Evolutionary conservation across 2,888 invertebrate genomes (phyloP).

Genomic region (Brachynemurus nebulosus): DNA sequence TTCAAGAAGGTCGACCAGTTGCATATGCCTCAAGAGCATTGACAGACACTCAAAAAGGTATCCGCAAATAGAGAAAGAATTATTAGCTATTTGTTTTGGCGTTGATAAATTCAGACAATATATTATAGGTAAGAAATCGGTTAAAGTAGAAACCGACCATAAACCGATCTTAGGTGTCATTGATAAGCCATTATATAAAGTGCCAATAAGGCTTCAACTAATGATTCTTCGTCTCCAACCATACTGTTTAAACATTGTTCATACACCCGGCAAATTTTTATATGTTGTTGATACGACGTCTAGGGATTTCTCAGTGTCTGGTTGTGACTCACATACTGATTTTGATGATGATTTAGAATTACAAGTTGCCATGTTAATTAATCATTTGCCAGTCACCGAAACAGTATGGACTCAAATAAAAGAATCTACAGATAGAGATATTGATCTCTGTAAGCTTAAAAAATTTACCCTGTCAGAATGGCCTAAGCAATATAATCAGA

Average conservation of each 20-base stretch:
- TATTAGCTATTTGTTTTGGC: background rate
- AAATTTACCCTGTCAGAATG: background rate
- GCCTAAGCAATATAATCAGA: background rate
- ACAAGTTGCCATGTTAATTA: background rate
- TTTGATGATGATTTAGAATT: background rate
- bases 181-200: background rate
- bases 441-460: background rate
- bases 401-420: background rate
- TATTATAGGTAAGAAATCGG: background rate
- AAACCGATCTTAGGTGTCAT: background rate
- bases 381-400: background rate
- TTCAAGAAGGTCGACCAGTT: slow-evolving; percentile 11
- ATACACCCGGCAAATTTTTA: background rate
- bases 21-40: background rate
- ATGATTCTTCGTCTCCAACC: background rate
- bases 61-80: background rate
- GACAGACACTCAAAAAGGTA: background rate
- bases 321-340: background rate
- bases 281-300: background rate
- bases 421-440: background rate
- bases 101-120: background rate
- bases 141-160: background rate
- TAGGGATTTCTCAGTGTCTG: background rate
- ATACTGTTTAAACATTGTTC: background rate
- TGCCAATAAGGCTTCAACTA: background rate